These are phyloP conservation scores for Silurus aristotelis DNA, from an alignment of 2,797 vertebrate genomes.

Conservation along the genomic window DNA sequence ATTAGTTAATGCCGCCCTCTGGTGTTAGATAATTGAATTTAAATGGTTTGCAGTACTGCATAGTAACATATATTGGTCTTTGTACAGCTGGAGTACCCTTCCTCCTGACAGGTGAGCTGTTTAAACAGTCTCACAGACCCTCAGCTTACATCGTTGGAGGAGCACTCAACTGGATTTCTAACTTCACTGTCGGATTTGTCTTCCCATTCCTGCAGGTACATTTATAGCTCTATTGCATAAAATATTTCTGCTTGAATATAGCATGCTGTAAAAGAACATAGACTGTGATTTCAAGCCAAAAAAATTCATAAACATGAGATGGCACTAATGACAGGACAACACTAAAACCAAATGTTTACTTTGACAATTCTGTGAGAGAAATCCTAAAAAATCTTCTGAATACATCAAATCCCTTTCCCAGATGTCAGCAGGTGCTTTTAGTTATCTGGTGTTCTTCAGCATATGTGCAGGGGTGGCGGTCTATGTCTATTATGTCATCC, in stretches of 20 bases:
- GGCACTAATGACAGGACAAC: too few relatives aligned
- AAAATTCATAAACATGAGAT: too few relatives aligned
- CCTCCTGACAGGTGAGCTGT: conserved; percentile 88
- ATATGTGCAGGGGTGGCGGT: conserved; percentile 79
- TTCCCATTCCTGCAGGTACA: conserved; percentile 90
- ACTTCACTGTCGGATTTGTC: conserved; percentile 86
- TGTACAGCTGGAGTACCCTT: conserved; percentile 83
- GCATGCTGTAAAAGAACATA: too few relatives aligned
- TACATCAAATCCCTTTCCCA: conserved; percentile 53
- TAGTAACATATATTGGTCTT: conserved; percentile 3
- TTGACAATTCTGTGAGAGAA: background rate
- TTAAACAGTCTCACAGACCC: conserved; percentile 85
- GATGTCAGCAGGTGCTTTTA: conserved; percentile 81
- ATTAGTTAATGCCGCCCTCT: background rate
- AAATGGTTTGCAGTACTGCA: background rate
- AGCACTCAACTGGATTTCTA: conserved; percentile 89
- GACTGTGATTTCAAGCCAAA: too few relatives aligned
- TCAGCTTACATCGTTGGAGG: conserved; percentile 86
- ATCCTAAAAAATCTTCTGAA: background rate
- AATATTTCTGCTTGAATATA: background rate
- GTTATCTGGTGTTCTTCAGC: conserved; percentile 84
- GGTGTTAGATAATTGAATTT: background rate
- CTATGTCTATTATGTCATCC: conserved; percentile 81
- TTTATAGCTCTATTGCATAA: background rate
- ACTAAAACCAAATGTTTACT: background rate